These are phyloP conservation scores for Liopterus haemorrhoidalis DNA, from an alignment of 2,888 invertebrate genomes.

Conservation along the genomic window DNA sequence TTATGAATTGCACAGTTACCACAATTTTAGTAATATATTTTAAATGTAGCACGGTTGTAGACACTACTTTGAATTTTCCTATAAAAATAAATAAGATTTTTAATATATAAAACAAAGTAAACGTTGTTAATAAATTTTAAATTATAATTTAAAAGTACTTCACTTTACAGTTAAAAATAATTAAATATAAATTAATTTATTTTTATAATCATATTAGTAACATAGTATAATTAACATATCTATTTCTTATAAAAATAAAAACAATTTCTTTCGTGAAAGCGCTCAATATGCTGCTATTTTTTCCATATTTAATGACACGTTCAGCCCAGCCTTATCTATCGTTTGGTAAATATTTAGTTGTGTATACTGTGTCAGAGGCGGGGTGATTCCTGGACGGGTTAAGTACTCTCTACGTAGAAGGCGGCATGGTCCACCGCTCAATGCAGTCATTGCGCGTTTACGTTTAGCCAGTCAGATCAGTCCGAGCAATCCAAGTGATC, in stretches of 20 bases:
- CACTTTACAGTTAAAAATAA: constrained; percentile 19
- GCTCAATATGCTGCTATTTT: too few species aligned
- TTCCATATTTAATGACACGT: too few species aligned
- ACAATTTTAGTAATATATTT: constrained; percentile 17
- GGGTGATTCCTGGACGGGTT: too few species aligned
- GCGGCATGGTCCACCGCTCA: too few species aligned
- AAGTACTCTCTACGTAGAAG: too few species aligned
- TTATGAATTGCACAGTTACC: constrained; percentile 13
- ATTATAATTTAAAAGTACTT: constrained; percentile 7
- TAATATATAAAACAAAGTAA: constrained; percentile 11
- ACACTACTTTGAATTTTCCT: constrained; percentile 27
- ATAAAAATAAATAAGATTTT: constrained; percentile 18
- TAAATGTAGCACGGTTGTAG: constrained; percentile 31
- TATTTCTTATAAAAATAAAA: constrained; percentile 19
- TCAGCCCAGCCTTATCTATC: too few species aligned
- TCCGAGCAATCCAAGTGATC: too few species aligned
- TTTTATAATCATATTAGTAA: constrained; percentile 24
- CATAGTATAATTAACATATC: constrained; percentile 24
- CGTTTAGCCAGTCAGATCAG: too few species aligned
- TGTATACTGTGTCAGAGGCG: too few species aligned
- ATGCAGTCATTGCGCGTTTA: too few species aligned
- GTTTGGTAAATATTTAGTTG: too few species aligned
- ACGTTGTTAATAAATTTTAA: constrained; percentile 17
- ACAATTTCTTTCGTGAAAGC: constrained; percentile 15
- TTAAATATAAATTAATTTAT: constrained; percentile 24